Conservation (phyloP, 2,888 invertebrate genomes). For the Mellilla xanthometata region DNA sequence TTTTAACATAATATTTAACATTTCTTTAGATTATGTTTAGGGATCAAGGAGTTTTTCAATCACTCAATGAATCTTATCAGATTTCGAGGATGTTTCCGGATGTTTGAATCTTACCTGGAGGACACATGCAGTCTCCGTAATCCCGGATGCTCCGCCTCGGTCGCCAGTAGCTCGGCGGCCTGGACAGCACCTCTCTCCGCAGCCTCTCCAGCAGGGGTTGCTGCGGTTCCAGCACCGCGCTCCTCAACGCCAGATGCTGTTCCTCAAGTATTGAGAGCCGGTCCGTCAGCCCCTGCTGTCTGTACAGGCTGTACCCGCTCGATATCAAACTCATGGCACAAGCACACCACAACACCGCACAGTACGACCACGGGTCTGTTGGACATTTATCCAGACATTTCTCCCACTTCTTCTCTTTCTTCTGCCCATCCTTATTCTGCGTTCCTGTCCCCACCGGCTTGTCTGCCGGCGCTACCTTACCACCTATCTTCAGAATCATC, state of each 20-base stretch:
- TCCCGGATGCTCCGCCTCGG: slow-evolving; percentile 78
- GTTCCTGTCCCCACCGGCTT: slow-evolving; percentile 40
- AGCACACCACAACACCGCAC: slow-evolving; percentile 84
- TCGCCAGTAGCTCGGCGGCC: slow-evolving; percentile 59
- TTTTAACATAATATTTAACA: too few species aligned
- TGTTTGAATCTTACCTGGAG: slow-evolving; percentile 81
- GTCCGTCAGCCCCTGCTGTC: slow-evolving; percentile 78
- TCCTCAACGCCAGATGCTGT: slow-evolving; percentile 78
- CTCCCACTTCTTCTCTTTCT: slow-evolving; percentile 59
- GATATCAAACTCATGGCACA: slow-evolving; percentile 85
- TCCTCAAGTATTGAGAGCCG: slow-evolving; percentile 80
- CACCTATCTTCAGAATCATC: slow-evolving; percentile 74
- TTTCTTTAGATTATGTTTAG: too few species aligned
- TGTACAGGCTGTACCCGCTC: slow-evolving; percentile 84
- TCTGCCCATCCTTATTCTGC: slow-evolving; percentile 45
- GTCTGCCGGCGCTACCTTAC: slow-evolving; percentile 55
- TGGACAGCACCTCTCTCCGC: slow-evolving; percentile 75
- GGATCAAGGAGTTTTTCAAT: too few species aligned
- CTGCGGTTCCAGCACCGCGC: slow-evolving; percentile 76
- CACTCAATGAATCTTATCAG: too few species aligned
- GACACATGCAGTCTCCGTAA: slow-evolving; percentile 86
- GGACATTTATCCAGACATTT: slow-evolving; percentile 65
- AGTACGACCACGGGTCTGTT: slow-evolving; percentile 70
- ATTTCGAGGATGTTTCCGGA: too few species aligned
- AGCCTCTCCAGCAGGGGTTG: slow-evolving; percentile 81